Evolutionary conservation across 2,888 invertebrate species (phyloP), one percentile per base, ranked within the genome.

Genomic region (Margaritifera margaritifera): DNA sequence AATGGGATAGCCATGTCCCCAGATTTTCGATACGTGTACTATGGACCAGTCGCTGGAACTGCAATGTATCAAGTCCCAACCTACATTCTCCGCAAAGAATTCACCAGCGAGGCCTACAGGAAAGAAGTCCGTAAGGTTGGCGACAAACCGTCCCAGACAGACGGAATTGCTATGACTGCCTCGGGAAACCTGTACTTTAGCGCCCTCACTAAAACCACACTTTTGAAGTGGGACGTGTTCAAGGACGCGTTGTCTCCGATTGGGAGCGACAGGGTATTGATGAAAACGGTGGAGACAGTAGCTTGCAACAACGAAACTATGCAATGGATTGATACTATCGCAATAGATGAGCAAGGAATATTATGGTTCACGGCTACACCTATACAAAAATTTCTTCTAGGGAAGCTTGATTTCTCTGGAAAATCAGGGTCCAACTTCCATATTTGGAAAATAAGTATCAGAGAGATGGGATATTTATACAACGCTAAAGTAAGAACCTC

Each of bases 1-100:
- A 79, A 81, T 60, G 81, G 83, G 1, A 78, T 83, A 19, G 80
- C 79, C 22, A 75, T 83, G 68, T 80, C 81, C 4, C 75, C 79
- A 3, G 80, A 83, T 66, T 78, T 79, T 55, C 55, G 62, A 25
- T 78, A 78, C 59, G 60, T 81, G 24, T 83, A 81, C 58, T 83
- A 79, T 64, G 75, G 78, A 27, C 65, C 81, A 2, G 68, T 81
- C 4, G 74, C 78, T 11, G 81, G 80, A 2, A 67, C 72, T 8
- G 75, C 69, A 6, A 56, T 83, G 19, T 77, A 80, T 58, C 77
- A 77, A 62, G 71, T 80, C 15, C 70, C 77, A 24, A 80, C 81
- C n/a, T 64, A 67, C 22, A 72, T 81, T 27, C 50, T 81, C 27
- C 65, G 70, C 22, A 66, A 69, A 18, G 60, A 54, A 1, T 51